Evolutionary conservation across 2,888 invertebrate species (phyloP), one percentile per base, ranked within the genome.

Genomic region (Drosophila neutralis): DNA sequence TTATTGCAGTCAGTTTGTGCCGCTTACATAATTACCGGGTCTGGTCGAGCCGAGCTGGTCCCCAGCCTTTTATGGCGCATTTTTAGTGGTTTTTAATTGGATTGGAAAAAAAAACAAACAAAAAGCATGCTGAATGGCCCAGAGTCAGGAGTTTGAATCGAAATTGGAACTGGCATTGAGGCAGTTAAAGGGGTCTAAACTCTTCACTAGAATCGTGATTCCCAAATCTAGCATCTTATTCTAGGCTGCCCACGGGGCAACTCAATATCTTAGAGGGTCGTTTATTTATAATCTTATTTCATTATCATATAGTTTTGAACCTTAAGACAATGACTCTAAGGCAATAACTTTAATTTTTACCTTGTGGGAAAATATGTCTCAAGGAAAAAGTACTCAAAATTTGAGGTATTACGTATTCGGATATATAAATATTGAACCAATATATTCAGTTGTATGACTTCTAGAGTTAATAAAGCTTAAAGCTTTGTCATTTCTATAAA

Each of bases 1-100:
- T 67, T 63, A 73, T 84, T 82, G 67, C 82, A 60, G 65, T 36
- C 76, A 21, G 67, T 61, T 63, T 63, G 67, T 8, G 72, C 53
- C 33, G 73, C 73, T 83, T 83, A 83, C 73, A 83, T 88, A 83
- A 83, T 86, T 88, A 80, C 80, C 73, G 63, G 62, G 72, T 49
- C 78, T 64, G 65, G 54, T 57, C 73, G 59, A 58, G 65, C 36
- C 61, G n/a, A 63, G 31, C 49, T 45, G 27, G 52, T 51, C 58
- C 8, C 42, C 45, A 42, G 75, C 75, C 79, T 74, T 78, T 78
- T 79, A 75, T 70, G 64, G 74, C 52, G n/a, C 29, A 58, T 58
- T 79, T 77, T 77, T 74, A 78, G 69, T 78, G 75, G 45, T 54
- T 70, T 78, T 75, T 78, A 78, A 78, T 70, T 78, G 78, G 80